Conservation (phyloP, 2,113 vertebrate species). For the Grus americana region DNA sequence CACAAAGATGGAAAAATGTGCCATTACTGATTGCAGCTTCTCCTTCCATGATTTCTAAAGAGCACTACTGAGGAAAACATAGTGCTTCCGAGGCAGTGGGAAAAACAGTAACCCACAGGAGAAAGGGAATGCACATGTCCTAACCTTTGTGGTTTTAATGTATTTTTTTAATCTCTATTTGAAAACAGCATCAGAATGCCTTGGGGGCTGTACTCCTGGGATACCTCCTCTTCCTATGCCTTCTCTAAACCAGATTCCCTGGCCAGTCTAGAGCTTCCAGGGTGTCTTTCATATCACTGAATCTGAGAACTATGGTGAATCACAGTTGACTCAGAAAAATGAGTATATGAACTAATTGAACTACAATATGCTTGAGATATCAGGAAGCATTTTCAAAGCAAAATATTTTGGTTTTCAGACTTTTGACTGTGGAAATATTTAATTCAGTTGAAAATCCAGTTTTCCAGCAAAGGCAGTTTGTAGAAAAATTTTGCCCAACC, state of each 20-base stretch:
- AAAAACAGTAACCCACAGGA: not conserved
- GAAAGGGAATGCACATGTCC: not conserved
- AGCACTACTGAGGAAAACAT: not conserved
- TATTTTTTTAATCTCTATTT: not conserved
- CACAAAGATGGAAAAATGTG: not conserved
- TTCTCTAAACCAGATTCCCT: not conserved
- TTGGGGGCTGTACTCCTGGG: not conserved
- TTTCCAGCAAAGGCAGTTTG: not conserved
- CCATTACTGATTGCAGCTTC: not conserved
- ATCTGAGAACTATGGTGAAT: not conserved
- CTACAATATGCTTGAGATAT: not conserved
- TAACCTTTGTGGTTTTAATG: not conserved
- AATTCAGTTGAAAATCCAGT: not conserved
- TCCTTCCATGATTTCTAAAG: not conserved
- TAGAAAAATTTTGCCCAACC: not conserved
- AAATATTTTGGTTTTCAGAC: not conserved
- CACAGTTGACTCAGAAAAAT: not conserved
- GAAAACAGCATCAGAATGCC: not conserved
- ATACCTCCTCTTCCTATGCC: not conserved
- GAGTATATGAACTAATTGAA: not conserved
- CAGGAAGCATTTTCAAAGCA: not conserved
- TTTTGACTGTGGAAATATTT: not conserved
- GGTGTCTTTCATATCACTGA: not conserved
- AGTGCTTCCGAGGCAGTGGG: not conserved
- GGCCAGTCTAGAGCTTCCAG: not conserved